These are phyloP conservation scores for Calyptommatus sinebrachiatus DNA, from an alignment of 2,113 vertebrate genomes.

Conservation along the genomic window DNA sequence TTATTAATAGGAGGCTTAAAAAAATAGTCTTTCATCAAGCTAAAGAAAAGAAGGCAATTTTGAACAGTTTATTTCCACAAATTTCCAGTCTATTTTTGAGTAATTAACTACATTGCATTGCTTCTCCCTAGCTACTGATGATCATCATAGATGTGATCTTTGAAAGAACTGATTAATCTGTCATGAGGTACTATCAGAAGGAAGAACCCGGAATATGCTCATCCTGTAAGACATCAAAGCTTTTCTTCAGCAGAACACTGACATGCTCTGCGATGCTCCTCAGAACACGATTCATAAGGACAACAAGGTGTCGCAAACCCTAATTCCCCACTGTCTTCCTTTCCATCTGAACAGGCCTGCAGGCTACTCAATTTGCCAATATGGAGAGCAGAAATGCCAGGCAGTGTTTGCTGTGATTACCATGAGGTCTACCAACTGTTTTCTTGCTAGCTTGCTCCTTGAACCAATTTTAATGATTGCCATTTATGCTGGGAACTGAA, in stretches of 20 bases:
- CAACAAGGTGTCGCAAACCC: not conserved
- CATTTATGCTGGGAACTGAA: not conserved
- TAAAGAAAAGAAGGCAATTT: slow-evolving; percentile 59
- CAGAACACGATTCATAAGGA: not conserved
- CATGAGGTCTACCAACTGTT: no score
- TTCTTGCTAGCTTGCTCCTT: no score
- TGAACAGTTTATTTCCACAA: slow-evolving; percentile 13
- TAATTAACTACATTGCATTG: not conserved
- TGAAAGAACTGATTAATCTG: not conserved
- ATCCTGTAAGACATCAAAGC: no score
- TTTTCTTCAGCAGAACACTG: no score
- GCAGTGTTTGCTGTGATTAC: no score
- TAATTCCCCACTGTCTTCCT: no score
- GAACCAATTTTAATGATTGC: not conserved
- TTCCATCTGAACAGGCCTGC: not conserved
- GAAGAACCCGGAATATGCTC: not conserved
- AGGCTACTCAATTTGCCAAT: not conserved
- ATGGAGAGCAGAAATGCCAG: not conserved
- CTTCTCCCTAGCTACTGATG: not conserved
- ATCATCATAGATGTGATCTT: not conserved
- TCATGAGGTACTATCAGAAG: not conserved
- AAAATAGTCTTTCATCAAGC: slow-evolving; percentile 98
- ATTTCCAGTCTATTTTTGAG: not conserved
- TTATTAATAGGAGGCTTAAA: slow-evolving; percentile 97
- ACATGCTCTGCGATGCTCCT: not conserved